These are phyloP conservation scores for Melanotaenia maccullochi DNA, from an alignment of 2,797 vertebrate genomes.

Conservation along the genomic window DNA sequence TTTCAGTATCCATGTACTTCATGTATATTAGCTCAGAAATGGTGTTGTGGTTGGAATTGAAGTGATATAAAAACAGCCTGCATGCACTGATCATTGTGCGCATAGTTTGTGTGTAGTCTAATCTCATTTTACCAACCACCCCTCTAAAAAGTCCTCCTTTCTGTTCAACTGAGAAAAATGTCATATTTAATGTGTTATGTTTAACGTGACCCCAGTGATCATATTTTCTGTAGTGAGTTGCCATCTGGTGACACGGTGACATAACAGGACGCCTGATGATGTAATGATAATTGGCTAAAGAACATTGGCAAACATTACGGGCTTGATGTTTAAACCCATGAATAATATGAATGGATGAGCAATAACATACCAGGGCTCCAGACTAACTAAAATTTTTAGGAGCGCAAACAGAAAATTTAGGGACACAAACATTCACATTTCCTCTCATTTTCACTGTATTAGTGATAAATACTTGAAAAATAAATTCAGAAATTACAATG, in stretches of 20 bases:
- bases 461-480: too few species aligned
- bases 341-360: conserved; percentile 12
- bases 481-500: too few species aligned
- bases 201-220: conserved; percentile 40
- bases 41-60: conserved; percentile 3
- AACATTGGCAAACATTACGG: conserved; percentile 24
- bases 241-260: conserved; percentile 56
- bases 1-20: background rate
- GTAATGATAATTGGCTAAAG: conserved; percentile 49
- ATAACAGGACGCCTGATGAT: conserved; percentile 50
- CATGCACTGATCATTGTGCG: conserved; percentile 30
- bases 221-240: conserved; percentile 47
- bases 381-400: too few species aligned
- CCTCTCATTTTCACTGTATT: too few species aligned
- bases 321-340: conserved; percentile 18
- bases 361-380: background rate
- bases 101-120: conserved; percentile 3
- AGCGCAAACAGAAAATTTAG: too few species aligned
- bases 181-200: conserved; percentile 19
- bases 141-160: background rate
- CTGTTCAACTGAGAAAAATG: conserved; percentile 4
- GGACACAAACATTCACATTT: too few species aligned
- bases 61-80: conserved; percentile 20
- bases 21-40: background rate
- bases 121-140: background rate